Base-by-base conservation (phyloP, 1,140 invertebrate genomes). In the Drusus annulatus region DNA sequence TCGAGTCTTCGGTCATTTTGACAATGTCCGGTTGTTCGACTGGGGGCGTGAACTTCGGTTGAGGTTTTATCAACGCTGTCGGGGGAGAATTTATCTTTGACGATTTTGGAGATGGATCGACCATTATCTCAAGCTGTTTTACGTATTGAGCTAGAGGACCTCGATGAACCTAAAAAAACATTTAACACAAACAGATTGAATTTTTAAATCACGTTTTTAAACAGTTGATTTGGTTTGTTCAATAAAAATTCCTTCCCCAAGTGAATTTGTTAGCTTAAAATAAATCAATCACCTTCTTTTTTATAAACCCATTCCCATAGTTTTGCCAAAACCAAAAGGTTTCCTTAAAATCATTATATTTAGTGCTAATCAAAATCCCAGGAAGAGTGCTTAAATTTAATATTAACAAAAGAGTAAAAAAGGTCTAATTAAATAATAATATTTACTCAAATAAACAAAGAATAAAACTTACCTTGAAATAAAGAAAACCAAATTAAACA, bases 91-190 rank as follows among this genome's bases (percentile, higher is more conserved):
- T 80, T 21, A 83, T 81, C 84, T 89, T 88, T 0, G 79, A 31
- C 15, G 87, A 86, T 0, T 75, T 82, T 76, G 87, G 88, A 80
- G 87, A 87, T 5, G 84, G 86, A 4, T 85, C 82, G 4, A 87
- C 86, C 89, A 90, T 90, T 0, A 88, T 84, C 62, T 88, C 74
- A 23, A 90, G 87, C 2, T 85, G 81, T 63, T 87, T 88, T 0
- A 89, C 85, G 10, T 89, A 82, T 50, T 89, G 87, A 79, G 89
- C 86, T 8, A 90, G 83, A 74, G 86, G 86, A 0, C 89, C 89
- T 5, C 89, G 84, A 77, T 90, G 89, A 19, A 88, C 84, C 88
- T 90, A 79, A 63, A 83, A 85, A 76, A 56, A 80, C 19, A 45
- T 10, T 45, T 45, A 13, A 45, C 13, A 45, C 36, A 45, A 17